Conservation (phyloP, 1,140 invertebrate species). For the Dryas iulia region DNA sequence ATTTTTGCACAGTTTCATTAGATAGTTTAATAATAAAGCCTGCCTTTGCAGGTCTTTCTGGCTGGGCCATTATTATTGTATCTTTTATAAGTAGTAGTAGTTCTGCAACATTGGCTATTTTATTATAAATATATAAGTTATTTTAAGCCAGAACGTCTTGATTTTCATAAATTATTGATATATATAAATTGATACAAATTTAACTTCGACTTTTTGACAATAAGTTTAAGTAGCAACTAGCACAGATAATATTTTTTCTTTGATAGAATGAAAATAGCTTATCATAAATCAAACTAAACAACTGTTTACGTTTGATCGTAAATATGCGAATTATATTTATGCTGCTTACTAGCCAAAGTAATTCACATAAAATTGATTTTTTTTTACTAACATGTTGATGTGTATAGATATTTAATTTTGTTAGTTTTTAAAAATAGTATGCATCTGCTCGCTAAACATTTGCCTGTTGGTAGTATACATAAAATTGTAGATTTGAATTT, state of each 20-base stretch:
- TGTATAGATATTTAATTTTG: too few relatives aligned
- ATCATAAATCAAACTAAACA: too few relatives aligned
- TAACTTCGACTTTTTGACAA: neutral
- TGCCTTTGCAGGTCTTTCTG: slow-evolving; percentile 54
- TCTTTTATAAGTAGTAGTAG: neutral
- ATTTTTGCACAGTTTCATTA: slow-evolving; percentile 68
- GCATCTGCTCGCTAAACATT: too few relatives aligned
- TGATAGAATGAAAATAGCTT: too few relatives aligned
- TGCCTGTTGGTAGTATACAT: too few relatives aligned
- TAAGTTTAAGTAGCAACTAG: neutral
- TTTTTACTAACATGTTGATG: too few relatives aligned
- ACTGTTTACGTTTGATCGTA: too few relatives aligned
- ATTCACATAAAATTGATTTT: too few relatives aligned
- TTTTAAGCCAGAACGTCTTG: neutral
- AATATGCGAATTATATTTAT: too few relatives aligned
- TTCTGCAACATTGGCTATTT: slow-evolving; percentile 1
- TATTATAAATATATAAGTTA: slow-evolving; percentile 11
- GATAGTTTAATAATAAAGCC: slow-evolving; percentile 75
- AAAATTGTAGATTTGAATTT: too few relatives aligned
- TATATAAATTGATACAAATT: neutral
- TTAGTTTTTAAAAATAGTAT: too few relatives aligned
- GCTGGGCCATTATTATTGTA: slow-evolving; percentile 39
- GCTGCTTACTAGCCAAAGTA: too few relatives aligned
- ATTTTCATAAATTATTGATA: slow-evolving; percentile 1
- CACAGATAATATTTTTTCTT: neutral